phyloP scores from a whole-genome alignment of 1,140 invertebrate genomes.

The Orchestia grillus region DNA sequence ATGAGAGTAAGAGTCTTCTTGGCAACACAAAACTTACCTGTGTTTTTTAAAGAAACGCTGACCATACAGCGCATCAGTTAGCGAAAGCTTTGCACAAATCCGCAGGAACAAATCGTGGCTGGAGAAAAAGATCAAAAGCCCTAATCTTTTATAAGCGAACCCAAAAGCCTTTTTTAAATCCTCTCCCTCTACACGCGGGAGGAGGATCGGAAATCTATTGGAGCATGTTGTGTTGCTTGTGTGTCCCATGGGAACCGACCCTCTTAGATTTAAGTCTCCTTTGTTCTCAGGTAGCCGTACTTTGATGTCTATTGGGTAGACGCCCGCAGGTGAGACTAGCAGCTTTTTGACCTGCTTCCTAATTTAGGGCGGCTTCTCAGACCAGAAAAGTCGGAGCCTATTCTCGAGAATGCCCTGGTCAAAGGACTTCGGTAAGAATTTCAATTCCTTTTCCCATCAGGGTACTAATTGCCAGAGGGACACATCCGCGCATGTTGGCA shows the following conservation, averaged over 20 bases:
- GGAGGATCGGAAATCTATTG: not conserved
- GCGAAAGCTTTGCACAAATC: not conserved
- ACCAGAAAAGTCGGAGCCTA: not conserved
- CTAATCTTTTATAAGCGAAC: not conserved
- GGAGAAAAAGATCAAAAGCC: not conserved
- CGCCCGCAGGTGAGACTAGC: not conserved
- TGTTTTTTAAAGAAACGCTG: not conserved
- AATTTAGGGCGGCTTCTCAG: not conserved
- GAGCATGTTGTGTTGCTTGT: not conserved
- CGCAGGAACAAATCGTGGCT: not conserved
- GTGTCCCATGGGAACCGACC: not conserved
- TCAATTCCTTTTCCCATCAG: not conserved
- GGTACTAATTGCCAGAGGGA: not conserved
- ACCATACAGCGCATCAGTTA: not conserved
- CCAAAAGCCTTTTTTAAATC: not conserved
- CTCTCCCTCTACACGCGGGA: not conserved
- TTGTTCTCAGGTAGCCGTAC: not conserved
- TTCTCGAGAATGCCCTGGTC: not conserved
- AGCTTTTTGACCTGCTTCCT: not conserved
- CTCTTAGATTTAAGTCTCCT: not conserved
- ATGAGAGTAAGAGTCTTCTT: no score
- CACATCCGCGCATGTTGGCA: not conserved
- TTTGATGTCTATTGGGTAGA: not conserved
- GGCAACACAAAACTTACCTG: no score
- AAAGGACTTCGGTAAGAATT: not conserved